Evolutionary conservation across 2,113 vertebrate species (phyloP).

Genomic region (Laticauda laticaudata): DNA sequence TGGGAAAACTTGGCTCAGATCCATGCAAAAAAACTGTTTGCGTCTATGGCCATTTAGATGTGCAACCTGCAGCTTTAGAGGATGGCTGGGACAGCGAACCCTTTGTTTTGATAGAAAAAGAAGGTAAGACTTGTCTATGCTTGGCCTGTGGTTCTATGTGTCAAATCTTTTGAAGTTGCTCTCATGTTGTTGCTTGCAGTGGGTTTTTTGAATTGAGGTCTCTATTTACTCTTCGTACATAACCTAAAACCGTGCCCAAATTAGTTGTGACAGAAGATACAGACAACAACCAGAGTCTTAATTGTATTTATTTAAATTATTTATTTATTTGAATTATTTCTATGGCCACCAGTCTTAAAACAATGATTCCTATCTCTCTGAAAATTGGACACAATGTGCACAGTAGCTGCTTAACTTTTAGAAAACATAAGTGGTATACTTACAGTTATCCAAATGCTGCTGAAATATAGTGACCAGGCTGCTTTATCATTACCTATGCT

Average conservation of each 20-base stretch:
- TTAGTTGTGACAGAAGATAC: background rate
- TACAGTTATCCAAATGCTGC: background rate
- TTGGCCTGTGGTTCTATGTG: background rate
- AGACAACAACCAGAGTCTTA: background rate
- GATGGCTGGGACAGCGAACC: constrained; percentile 96
- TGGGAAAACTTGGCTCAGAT: constrained; percentile 86
- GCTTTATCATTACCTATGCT: background rate
- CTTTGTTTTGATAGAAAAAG: constrained; percentile 89
- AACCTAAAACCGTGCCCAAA: background rate
- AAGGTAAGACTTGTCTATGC: constrained; percentile 73
- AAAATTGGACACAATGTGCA: background rate
- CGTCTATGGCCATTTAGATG: constrained; percentile 93
- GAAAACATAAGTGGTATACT: background rate
- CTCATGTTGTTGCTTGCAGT: background rate
- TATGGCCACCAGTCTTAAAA: background rate
- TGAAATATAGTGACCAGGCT: background rate
- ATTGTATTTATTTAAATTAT: background rate
- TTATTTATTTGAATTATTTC: background rate
- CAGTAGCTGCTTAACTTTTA: background rate
- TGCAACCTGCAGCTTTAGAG: constrained; percentile 85
- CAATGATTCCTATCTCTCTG: background rate
- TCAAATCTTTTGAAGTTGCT: background rate
- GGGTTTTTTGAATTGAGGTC: background rate
- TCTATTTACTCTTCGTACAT: background rate
- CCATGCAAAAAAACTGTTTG: constrained; percentile 91